These are phyloP conservation scores for Prunella strophiata DNA, from an alignment of 2,797 vertebrate species.

Conservation along the genomic window DNA sequence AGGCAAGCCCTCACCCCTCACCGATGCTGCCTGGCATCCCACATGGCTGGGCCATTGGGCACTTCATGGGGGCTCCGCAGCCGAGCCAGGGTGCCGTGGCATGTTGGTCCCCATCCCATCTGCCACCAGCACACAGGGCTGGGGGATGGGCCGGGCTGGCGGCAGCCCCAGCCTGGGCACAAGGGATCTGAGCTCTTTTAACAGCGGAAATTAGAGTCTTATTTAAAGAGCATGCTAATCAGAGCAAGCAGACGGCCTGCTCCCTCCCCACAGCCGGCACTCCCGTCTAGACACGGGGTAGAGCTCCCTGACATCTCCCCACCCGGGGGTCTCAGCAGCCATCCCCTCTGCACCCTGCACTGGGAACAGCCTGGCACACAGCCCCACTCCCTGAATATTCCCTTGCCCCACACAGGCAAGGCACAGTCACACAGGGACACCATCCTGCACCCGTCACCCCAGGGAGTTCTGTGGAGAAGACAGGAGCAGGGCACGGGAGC, in stretches of 20 bases:
- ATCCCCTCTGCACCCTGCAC: neutral
- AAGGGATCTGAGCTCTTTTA: slow-evolving; percentile 56
- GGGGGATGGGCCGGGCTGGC: slow-evolving; percentile 50
- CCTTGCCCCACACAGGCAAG: neutral
- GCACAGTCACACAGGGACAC: neutral
- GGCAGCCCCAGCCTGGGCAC: slow-evolving; percentile 34
- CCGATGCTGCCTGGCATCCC: neutral
- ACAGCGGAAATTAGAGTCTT: slow-evolving; percentile 61
- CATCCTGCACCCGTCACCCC: neutral
- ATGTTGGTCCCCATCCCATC: neutral
- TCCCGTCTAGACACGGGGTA: neutral
- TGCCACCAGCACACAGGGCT: neutral
- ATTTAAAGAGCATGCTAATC: slow-evolving; percentile 66
- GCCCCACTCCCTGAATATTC: rapidly evolving
- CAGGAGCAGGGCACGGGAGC: rapidly evolving
- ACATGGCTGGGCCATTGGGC: rapidly evolving
- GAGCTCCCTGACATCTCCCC: neutral
- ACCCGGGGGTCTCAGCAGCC: neutral
- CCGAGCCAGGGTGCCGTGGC: rapidly evolving
- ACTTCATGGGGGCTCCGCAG: rapidly evolving
- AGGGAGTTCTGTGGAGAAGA: neutral
- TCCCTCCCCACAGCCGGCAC: neutral
- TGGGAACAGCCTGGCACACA: rapidly evolving
- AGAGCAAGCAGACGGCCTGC: slow-evolving; percentile 15
- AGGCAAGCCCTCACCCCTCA: neutral